Evolutionary conservation across 2,113 vertebrate genomes (phyloP).

Genomic region (Chloropsis hardwickii): DNA sequence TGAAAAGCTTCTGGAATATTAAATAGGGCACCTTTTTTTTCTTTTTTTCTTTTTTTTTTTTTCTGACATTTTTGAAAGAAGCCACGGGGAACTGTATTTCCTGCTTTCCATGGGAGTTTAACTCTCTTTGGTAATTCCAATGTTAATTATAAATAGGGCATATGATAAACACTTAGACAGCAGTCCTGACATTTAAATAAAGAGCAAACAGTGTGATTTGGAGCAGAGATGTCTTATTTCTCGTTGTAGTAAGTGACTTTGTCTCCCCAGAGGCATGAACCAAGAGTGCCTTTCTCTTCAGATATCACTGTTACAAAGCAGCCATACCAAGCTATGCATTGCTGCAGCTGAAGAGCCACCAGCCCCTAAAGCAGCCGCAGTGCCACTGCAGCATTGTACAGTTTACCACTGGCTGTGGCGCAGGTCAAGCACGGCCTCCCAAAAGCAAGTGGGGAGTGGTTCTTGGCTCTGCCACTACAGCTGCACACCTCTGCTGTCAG

Average conservation of each 20-base stretch:
- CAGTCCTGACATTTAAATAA: background rate
- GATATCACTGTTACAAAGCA: background rate
- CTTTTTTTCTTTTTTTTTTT: background rate
- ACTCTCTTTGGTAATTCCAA: background rate
- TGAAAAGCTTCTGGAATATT: background rate
- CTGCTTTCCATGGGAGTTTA: background rate
- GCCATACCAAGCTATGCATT: fast-evolving
- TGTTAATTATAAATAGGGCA: background rate
- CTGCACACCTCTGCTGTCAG: background rate
- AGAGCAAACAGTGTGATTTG: background rate
- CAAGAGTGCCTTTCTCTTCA: background rate
- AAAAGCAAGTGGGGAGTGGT: background rate
- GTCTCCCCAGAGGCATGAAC: background rate
- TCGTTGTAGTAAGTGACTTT: background rate
- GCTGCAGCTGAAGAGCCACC: background rate
- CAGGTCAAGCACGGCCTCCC: background rate
- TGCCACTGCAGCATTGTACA: background rate
- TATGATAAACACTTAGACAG: background rate
- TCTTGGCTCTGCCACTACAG: background rate
- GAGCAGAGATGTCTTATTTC: background rate
- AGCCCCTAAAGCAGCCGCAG: background rate
- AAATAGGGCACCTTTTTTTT: background rate
- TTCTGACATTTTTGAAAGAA: background rate
- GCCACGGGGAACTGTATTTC: background rate
- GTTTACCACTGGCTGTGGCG: background rate